Evolutionary conservation across 2,113 vertebrate species (phyloP), one percentile per base, ranked within the genome.

Genomic region (Nesoenas mayeri): DNA sequence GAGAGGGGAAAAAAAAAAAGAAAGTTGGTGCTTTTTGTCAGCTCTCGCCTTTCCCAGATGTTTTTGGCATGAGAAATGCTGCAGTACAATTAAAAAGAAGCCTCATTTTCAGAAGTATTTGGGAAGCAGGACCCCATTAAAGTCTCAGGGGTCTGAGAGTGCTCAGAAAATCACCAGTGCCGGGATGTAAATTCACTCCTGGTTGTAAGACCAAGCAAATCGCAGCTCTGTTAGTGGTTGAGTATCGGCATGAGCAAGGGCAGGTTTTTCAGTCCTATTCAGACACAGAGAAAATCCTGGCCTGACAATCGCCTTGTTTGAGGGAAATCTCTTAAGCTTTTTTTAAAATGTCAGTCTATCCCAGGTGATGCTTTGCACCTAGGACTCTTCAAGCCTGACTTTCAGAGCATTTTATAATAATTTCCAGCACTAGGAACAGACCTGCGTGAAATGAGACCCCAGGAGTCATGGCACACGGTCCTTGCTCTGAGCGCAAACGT

Each of bases 101-200:
- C 44, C 48, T 91, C 25, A 15, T 90, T 95, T 93, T 95, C 82
- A 84, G 72, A 64, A 69, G 7, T 57, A 51, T 77, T 91, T 91
- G 86, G 48, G 82, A 88, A 88, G 48, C 57, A 57, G 44, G 65
- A 75, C 51, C 65, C 57, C n/a, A 67, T 57, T 66, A 15, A 64
- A 88, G 21, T 92, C 75, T 13, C 82, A 81, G 69, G 32, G n/a
- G 7, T 60, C 65, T 81, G 21, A 85, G 12, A 60, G 12, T 0
- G 5, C 47, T 93, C 50, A 62, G 78, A 73, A 91, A 80, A 67
- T 48, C 0, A 0, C 54, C 74, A n/a, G 9, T 2, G 7, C 47
- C 34, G 38, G 21, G 28, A 22, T 65, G 19, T 42, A 85, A 60
- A 79, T 21, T 54, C 53, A 58, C 34, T 71, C 54, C 28, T 42